These are phyloP conservation scores for Microctonus hyperodae DNA, from an alignment of 2,888 invertebrate genomes.

Conservation along the genomic window DNA sequence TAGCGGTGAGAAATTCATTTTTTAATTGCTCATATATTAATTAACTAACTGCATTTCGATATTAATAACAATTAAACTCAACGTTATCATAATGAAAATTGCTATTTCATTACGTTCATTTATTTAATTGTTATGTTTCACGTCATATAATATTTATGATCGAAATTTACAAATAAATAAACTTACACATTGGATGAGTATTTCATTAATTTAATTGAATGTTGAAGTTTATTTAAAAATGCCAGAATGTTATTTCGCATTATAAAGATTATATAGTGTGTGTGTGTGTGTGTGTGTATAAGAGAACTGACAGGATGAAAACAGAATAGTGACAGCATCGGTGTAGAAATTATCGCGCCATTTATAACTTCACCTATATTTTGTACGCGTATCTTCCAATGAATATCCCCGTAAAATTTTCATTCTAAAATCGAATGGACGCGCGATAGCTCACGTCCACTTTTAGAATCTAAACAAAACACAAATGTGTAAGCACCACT, in stretches of 20 bases:
- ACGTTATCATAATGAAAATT: too few relatives aligned
- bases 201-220: background rate
- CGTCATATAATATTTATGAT: background rate
- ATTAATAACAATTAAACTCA: background rate
- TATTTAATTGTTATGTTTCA: background rate
- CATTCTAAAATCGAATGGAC: slow-evolving; percentile 36
- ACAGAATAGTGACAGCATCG: slow-evolving; percentile 34
- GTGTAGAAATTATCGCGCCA: slow-evolving; percentile 19
- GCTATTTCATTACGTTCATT: too few relatives aligned
- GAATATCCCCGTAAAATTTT: slow-evolving; percentile 27
- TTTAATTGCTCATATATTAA: background rate
- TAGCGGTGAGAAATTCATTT: slow-evolving; percentile 74
- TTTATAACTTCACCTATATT: slow-evolving; percentile 6
- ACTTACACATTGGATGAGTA: background rate
- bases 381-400: background rate
- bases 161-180: background rate
- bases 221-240: background rate
- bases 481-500: slow-evolving; percentile 25
- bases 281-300: background rate
- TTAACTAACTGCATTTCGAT: background rate
- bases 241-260: background rate
- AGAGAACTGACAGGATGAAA: background rate
- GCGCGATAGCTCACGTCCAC: slow-evolving; percentile 30
- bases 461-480: slow-evolving; percentile 41
- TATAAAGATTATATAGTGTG: background rate